phyloP scores from a whole-genome alignment of 2,888 invertebrate genomes.

The Andrena bucephala region DNA sequence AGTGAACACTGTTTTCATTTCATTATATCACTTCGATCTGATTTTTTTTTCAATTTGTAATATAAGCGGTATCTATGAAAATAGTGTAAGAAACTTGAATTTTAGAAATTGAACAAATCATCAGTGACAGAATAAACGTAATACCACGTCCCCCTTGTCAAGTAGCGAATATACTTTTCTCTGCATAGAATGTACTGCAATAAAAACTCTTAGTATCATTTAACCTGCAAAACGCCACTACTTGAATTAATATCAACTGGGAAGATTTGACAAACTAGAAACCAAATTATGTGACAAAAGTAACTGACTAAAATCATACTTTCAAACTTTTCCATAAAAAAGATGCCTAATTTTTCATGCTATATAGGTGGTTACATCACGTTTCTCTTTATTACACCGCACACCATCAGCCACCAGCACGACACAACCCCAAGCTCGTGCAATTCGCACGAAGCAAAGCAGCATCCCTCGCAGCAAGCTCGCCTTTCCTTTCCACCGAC shows the following conservation, averaged over 20 bases:
- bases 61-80: not conserved
- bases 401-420: slow-evolving; percentile 15
- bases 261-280: too few relatives aligned
- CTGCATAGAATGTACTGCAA: not conserved
- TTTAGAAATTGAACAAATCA: not conserved
- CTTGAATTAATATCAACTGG: not conserved
- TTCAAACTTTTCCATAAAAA: not conserved
- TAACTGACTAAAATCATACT: too few relatives aligned
- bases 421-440: slow-evolving; percentile 33
- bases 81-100: not conserved
- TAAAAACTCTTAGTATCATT: not conserved
- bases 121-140: not conserved
- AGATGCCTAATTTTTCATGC: not conserved
- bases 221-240: not conserved
- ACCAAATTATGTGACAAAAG: too few relatives aligned
- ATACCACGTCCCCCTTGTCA: not conserved
- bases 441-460: not conserved
- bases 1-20: not conserved
- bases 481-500: not conserved
- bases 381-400: not conserved
- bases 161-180: not conserved
- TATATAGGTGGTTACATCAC: not conserved
- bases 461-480: slow-evolving; percentile 18
- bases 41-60: not conserved
- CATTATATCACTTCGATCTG: too few relatives aligned